Evolutionary conservation across 2,888 invertebrate species (phyloP), one percentile per base, ranked within the genome.

Genomic region (Panzeria rudis): DNA sequence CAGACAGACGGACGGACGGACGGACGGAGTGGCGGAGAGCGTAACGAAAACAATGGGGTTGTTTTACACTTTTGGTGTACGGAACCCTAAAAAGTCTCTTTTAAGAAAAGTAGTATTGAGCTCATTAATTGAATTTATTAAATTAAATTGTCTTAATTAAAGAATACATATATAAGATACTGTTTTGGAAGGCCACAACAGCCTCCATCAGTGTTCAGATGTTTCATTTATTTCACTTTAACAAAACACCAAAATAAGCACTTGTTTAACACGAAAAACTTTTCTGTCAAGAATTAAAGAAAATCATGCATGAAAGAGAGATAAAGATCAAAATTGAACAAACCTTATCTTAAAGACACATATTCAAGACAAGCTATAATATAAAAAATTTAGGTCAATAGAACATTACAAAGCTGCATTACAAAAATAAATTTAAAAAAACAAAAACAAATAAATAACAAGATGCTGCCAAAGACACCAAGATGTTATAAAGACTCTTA

Each of bases 361-460:
- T 20, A 47, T 56, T 3, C 23, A 56, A 73, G 13, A 25, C 35
- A 62, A 35, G 41, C 17, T 20, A 64, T 41, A 62, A 25, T 25
- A 38, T 17, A 54, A 64, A 50, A 52, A 64, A 83, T 68, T 59
- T 78, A 71, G 72, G 77, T 78, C 77, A 78, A 78, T 72, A 83
- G 77, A 77, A 83, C 71, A 77, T 72, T 44, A 82, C 69, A 13
- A 61, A 52, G 61, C 56, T 56, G n/a, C 56, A 62, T 54, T 20
- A 61, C 35, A 62, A 38, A 52, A 66, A 35, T 56, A 17, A 23
- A 66, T 23, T n/a, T 52, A 4, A 23, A 64, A 25, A 52, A 64
- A 54, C n/a, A n/a, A 56, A 54, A 56, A 44, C 0, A 35, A 15
- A 41, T 38, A 61, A 38, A 35, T 23, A 62, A 25, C 23, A 32